Conservation (phyloP, 2,797 vertebrate species). For the Karalla daura region DNA sequence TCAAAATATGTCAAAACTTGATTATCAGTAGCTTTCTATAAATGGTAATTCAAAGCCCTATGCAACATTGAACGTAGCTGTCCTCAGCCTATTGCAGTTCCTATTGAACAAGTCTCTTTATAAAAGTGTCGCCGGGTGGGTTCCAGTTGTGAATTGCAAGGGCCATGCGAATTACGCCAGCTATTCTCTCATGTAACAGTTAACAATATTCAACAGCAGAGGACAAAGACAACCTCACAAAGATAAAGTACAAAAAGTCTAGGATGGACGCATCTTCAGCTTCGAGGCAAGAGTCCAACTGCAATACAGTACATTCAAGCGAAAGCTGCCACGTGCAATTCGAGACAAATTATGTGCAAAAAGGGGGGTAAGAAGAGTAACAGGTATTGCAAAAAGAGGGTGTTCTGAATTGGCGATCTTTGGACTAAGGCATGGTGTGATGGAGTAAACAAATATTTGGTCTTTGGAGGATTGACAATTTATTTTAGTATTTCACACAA, state of each 20-base stretch:
- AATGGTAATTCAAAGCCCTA: conserved; percentile 44
- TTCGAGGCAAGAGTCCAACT: conserved; percentile 29
- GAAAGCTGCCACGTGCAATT: conserved; percentile 64
- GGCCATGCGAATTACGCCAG: conserved; percentile 46
- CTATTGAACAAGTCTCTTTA: neutral
- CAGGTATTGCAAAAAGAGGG: conserved; percentile 11
- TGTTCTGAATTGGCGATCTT: conserved; percentile 28
- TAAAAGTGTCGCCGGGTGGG: neutral
- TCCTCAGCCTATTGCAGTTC: conserved; percentile 11
- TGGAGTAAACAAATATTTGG: conserved; percentile 43
- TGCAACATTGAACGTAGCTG: conserved; percentile 36
- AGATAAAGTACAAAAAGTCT: conserved; percentile 19
- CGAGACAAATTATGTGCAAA: conserved; percentile 52
- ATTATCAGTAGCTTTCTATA: conserved; percentile 53
- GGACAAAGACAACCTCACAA: conserved; percentile 40
- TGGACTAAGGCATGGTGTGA: conserved; percentile 59
- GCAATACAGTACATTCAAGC: conserved; percentile 57
- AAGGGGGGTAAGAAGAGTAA: conserved; percentile 24
- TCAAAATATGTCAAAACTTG: conserved; percentile 62
- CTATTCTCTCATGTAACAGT: conserved; percentile 23
- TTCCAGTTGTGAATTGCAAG: conserved; percentile 7
- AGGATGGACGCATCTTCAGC: conserved; percentile 6
- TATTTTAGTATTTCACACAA: conserved; percentile 26
- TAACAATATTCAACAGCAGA: conserved; percentile 40
- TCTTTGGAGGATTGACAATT: conserved; percentile 10